phyloP scores from a whole-genome alignment of 2,113 vertebrate genomes.

The Cavia aperea region DNA sequence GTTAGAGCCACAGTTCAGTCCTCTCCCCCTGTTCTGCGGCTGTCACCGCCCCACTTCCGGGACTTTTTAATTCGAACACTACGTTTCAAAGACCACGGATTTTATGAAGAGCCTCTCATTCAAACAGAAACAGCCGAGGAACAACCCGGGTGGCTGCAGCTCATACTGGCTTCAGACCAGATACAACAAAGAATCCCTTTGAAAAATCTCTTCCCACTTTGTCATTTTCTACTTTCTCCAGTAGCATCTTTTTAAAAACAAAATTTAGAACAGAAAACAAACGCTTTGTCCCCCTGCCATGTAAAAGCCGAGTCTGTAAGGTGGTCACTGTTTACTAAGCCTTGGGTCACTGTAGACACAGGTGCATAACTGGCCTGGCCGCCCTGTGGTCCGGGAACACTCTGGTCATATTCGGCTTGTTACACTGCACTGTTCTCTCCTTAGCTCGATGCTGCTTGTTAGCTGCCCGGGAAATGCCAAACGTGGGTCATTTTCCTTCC shows the following conservation, averaged over 20 bases:
- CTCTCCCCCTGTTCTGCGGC: neutral
- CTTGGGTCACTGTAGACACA: slow-evolving; percentile 30
- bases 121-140: neutral
- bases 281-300: neutral
- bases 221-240: neutral
- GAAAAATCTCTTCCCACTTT: slow-evolving; percentile 22
- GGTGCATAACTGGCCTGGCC: slow-evolving; percentile 33
- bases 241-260: neutral
- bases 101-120: slow-evolving; percentile 26
- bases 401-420: slow-evolving; percentile 17
- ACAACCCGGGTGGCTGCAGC: neutral
- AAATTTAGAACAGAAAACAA: slow-evolving; percentile 45
- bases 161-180: neutral
- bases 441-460: neutral
- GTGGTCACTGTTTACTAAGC: slow-evolving; percentile 17
- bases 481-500: slow-evolving; percentile 1
- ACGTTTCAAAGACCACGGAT: neutral
- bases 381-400: neutral
- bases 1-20: neutral
- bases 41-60: neutral
- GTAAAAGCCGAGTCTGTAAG: slow-evolving; percentile 12
- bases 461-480: neutral
- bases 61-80: neutral
- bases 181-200: neutral
- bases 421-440: neutral